Conservation (phyloP, 92 coral and sea anemone genomes). For the Meandrina meandrites region DNA sequence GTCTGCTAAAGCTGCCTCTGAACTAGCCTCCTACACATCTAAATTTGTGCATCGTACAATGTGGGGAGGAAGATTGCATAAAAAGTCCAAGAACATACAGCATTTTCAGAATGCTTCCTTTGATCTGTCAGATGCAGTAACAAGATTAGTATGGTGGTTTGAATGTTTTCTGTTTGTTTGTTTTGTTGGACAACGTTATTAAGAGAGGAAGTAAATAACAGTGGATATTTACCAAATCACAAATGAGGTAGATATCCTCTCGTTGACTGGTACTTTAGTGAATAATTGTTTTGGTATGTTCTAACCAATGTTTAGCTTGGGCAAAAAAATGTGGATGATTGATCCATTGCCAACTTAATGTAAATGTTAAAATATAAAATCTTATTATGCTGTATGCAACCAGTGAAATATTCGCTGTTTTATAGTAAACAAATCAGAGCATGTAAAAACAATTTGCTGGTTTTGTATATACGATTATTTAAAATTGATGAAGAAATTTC, state of each 20-base stretch:
- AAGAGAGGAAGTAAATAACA: neutral
- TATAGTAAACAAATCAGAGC: neutral
- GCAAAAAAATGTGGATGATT: no score
- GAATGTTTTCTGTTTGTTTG: neutral
- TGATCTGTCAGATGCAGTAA: neutral
- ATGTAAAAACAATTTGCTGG: neutral
- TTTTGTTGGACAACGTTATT: neutral
- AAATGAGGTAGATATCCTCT: neutral
- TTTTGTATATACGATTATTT: neutral
- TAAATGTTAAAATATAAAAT: neutral
- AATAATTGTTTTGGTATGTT: neutral
- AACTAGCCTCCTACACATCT: neutral
- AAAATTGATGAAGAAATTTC: neutral
- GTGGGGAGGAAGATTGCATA: neutral
- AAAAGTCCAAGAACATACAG: neutral
- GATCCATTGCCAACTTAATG: no score
- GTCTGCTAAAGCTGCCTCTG: neutral
- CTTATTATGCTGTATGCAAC: constrained; percentile 29
- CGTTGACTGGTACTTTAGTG: neutral
- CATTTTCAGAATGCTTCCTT: neutral
- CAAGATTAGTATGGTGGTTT: neutral
- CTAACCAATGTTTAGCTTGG: neutral
- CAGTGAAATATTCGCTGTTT: constrained; percentile 3
- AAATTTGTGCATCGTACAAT: neutral
- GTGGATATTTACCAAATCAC: neutral